phyloP scores from a whole-genome alignment of 35 echinoderm and acorn worm genomes.

The Lytechinus pictus region DNA sequence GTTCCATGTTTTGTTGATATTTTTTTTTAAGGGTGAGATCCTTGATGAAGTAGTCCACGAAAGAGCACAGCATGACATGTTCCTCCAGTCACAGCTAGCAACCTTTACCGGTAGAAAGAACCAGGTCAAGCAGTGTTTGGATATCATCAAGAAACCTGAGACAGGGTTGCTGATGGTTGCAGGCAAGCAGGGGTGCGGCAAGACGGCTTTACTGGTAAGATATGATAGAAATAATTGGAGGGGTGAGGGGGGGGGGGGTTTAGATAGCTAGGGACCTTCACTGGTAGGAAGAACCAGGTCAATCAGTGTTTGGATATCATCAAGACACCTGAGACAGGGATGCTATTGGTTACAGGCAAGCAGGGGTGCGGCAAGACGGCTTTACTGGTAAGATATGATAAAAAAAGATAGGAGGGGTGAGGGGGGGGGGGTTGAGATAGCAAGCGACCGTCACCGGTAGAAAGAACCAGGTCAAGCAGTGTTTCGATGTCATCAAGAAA shows the following conservation, averaged over 20 bases:
- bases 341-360: slow-evolving; percentile 75
- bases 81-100: slow-evolving; percentile 61
- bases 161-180: slow-evolving; percentile 57
- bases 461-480: too few relatives aligned
- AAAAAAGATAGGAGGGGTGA: background rate
- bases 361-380: slow-evolving; percentile 95
- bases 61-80: slow-evolving; percentile 65
- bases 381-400: slow-evolving; percentile 69
- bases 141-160: slow-evolving; percentile 52
- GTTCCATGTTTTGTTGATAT: too few relatives aligned
- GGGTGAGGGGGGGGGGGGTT: background rate
- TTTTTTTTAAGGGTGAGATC: slow-evolving; percentile 53
- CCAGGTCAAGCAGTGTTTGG: slow-evolving; percentile 71
- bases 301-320: slow-evolving; percentile 68
- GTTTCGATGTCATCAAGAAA: too few relatives aligned
- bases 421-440: background rate
- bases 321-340: slow-evolving; percentile 21
- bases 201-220: slow-evolving; percentile 92
- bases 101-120: slow-evolving; percentile 81
- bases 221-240: background rate
- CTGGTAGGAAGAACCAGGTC: slow-evolving; percentile 78
- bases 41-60: slow-evolving; percentile 65
- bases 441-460: too few relatives aligned
- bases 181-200: slow-evolving; percentile 90
- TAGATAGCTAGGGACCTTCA: slow-evolving; percentile 67